Percentiles rank a stretch among this genome's conserved stretches.
These are phyloP conservation scores for Sternotherus odoratus DNA, from an alignment of 2,797 vertebrate genomes.

Conservation along the genomic window DNA sequence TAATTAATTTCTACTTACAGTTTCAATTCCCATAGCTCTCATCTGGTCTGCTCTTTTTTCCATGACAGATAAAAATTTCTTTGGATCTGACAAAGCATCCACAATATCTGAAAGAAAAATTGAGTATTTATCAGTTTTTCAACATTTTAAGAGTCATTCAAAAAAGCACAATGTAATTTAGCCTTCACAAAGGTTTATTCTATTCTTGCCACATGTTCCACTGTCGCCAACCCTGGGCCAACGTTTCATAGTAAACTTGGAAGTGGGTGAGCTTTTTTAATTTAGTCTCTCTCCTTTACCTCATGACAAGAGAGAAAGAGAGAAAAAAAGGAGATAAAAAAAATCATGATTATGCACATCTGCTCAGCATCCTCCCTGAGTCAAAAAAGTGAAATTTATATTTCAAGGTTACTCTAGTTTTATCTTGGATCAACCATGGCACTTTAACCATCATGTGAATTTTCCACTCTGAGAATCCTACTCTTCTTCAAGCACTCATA, in stretches of 20 bases:
- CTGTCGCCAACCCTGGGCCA: background rate
- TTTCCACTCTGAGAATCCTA: background rate
- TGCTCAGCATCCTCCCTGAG: background rate
- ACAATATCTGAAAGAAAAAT: slow-evolving; percentile 88
- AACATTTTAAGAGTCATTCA: background rate
- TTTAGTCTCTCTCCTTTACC: background rate
- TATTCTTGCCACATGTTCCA: background rate
- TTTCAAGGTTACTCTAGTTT: background rate
- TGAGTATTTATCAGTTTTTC: background rate
- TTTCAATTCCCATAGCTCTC: slow-evolving; percentile 98
- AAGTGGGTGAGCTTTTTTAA: background rate
- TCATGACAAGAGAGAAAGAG: background rate
- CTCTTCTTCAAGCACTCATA: background rate
- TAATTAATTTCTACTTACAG: slow-evolving; percentile 81
- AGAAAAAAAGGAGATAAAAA: background rate
- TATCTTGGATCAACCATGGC: background rate
- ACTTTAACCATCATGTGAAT: background rate
- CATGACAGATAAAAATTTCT: slow-evolving; percentile 99
- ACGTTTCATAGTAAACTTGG: background rate
- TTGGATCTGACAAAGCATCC: slow-evolving; percentile 98
- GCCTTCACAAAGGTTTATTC: background rate
- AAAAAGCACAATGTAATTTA: background rate
- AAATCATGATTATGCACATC: background rate
- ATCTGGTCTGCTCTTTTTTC: slow-evolving; percentile 99
- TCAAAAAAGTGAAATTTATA: background rate